Evolutionary conservation across 1,140 invertebrate genomes (phyloP).

Genomic region (Cyclargus thomasi): DNA sequence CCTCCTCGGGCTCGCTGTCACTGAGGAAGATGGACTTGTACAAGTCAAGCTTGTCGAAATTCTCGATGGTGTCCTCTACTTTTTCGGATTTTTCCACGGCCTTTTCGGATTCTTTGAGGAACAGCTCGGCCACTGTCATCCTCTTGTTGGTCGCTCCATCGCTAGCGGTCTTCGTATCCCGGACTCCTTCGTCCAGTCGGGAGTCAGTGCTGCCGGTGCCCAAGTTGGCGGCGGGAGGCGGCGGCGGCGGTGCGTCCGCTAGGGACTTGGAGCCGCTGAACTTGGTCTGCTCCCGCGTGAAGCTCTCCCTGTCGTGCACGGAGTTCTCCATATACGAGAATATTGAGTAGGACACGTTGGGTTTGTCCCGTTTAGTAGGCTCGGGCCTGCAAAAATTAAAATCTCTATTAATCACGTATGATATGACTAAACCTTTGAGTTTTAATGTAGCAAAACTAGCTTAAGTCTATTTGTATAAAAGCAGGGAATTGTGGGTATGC

Average conservation of each 20-base stretch:
- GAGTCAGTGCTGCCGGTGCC: no score
- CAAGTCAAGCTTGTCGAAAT: constrained; percentile 78
- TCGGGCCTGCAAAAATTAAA: constrained; percentile 42
- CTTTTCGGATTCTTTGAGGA: constrained; percentile 67
- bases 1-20: constrained; percentile 76
- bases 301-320: constrained; percentile 75
- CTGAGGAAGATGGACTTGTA: constrained; percentile 81
- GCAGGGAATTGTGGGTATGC: no score
- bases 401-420: no score
- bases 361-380: constrained; percentile 66
- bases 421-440: no score
- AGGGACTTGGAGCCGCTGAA: constrained; percentile 63
- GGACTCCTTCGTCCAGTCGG: no score
- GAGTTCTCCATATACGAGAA: constrained; percentile 83
- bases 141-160: constrained; percentile 43
- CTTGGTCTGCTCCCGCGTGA: constrained; percentile 68
- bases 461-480: no score
- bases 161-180: no score
- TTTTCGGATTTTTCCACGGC: constrained; percentile 43
- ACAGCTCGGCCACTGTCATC: constrained; percentile 72
- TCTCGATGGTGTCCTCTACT: constrained; percentile 63
- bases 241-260: not conserved
- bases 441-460: no score
- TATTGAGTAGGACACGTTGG: constrained; percentile 81
- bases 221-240: no score